Evolutionary conservation across 2,888 invertebrate species (phyloP), one percentile per base, ranked within the genome.

Genomic region (Dioctria rufipes): DNA sequence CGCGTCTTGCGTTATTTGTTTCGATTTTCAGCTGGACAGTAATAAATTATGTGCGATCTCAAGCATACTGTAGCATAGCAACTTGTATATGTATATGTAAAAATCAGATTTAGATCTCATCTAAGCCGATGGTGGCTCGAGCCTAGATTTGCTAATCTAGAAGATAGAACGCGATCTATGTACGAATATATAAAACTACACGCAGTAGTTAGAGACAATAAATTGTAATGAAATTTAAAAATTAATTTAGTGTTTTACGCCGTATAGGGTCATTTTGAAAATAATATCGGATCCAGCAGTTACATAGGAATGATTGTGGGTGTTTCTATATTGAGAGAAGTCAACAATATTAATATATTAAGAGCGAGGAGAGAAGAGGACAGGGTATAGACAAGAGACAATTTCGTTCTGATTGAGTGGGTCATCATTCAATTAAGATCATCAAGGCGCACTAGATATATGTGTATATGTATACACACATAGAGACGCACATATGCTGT

Each of bases 381-480:
- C 71, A 54, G 13, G 6, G 43, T 11, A 42, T 5, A 25, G 61
- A 71, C 60, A 43, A 60, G 60, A 40, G 60, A 46, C 77, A 37
- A 63, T 61, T 54, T 4, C 54, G 43, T 79, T 79, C 60, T 82
- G 83, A 83, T 86, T 87, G 87, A 85, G 86, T 85, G 87, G 87
- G 87, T 87, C 88, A 86, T 87, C 87, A 87, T 87, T 87, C 86
- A 87, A 87, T 87, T 87, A 87, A 87, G 85, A 86, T 86, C 85
- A 87, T 87, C 83, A 60, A 75, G 63, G 65, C 25, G 25, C 78
- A 61, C 73, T 73, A 78, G 75, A 25, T 25, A 25, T 25, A 25
- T 25, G 2, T 25, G 2, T 25, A 25, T 25, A 25, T 2, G 2
- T 2, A 25, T 2, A 25, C 25, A 25, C 25, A 25, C 25, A 25